These are phyloP conservation scores for Epinotia brunnichana DNA, from an alignment of 2,888 invertebrate genomes.

Conservation along the genomic window DNA sequence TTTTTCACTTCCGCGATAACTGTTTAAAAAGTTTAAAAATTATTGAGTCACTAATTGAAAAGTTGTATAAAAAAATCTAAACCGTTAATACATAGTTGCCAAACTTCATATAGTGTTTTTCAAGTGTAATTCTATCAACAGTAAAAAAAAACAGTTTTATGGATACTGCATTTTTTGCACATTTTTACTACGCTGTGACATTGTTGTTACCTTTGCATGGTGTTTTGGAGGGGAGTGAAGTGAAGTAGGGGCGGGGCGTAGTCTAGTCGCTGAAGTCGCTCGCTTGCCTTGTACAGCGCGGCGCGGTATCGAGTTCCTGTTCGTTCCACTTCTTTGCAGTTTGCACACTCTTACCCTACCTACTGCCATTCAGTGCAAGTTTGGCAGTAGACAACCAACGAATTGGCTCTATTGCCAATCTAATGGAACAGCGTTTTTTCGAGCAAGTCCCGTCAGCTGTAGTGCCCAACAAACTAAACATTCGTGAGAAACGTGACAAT, in stretches of 20 bases:
- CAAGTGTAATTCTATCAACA: background rate
- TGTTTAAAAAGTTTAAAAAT: background rate
- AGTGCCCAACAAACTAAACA: constrained; percentile 76
- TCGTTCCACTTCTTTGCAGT: constrained; percentile 29
- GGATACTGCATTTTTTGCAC: constrained; percentile 62
- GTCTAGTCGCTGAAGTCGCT: constrained; percentile 51
- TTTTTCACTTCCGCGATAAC: background rate
- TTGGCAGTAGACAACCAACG: constrained; percentile 74
- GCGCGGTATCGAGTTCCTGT: background rate
- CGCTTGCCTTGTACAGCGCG: constrained; percentile 48
- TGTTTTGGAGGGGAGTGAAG: constrained; percentile 49
- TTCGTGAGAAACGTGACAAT: constrained; percentile 75
- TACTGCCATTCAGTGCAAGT: constrained; percentile 62
- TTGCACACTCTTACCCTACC: constrained; percentile 31
- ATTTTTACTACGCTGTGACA: constrained; percentile 47
- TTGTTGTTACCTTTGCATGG: constrained; percentile 28
- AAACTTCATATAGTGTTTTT: background rate
- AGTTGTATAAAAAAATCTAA: background rate
- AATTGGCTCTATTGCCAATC: constrained; percentile 77
- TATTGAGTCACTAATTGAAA: background rate
- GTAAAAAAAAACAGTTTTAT: constrained; percentile 40
- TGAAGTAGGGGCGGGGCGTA: constrained; percentile 43
- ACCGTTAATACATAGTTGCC: background rate
- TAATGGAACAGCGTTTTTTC: constrained; percentile 81
- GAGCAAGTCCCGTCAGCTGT: constrained; percentile 68